phyloP scores from a whole-genome alignment of 2,797 vertebrate species.

The Hydrolagus colliei region DNA sequence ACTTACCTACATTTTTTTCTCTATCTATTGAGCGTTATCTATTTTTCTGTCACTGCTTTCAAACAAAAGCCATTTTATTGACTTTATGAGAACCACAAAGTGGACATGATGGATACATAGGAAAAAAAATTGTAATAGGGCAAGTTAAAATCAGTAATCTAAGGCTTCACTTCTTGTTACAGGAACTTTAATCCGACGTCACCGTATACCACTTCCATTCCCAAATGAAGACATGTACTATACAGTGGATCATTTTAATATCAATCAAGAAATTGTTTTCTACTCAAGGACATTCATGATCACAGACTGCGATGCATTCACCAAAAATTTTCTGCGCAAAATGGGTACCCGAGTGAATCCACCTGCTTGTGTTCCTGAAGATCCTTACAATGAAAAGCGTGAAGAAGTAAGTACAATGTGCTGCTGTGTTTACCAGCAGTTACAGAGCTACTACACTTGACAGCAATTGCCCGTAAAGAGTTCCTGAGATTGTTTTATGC shows the following conservation, averaged over 20 bases:
- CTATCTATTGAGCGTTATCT: no score
- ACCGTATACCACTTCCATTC: constrained; percentile 71
- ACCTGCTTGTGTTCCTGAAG: constrained; percentile 53
- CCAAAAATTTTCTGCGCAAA: constrained; percentile 71
- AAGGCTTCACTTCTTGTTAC: constrained; percentile 34
- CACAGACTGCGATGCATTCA: constrained; percentile 75
- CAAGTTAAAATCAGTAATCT: not conserved
- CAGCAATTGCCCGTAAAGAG: no score
- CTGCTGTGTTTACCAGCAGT: no score
- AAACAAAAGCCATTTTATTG: no score
- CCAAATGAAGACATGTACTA: constrained; percentile 76
- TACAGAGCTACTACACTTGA: no score
- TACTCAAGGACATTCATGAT: constrained; percentile 71
- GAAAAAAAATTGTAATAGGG: not conserved
- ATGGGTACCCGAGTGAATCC: constrained; percentile 67
- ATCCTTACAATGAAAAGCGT: constrained; percentile 64
- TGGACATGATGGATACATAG: not conserved
- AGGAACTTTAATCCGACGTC: constrained; percentile 76
- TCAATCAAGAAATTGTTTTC: constrained; percentile 67
- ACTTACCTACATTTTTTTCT: no score
- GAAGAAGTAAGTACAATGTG: constrained; percentile 56
- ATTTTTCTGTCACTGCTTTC: no score
- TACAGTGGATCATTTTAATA: constrained; percentile 74
- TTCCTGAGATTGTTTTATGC: no score
- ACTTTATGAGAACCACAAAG: no score